Evolutionary conservation across 2,797 vertebrate species (phyloP).

Genomic region (Clarias fuscus): DNA sequence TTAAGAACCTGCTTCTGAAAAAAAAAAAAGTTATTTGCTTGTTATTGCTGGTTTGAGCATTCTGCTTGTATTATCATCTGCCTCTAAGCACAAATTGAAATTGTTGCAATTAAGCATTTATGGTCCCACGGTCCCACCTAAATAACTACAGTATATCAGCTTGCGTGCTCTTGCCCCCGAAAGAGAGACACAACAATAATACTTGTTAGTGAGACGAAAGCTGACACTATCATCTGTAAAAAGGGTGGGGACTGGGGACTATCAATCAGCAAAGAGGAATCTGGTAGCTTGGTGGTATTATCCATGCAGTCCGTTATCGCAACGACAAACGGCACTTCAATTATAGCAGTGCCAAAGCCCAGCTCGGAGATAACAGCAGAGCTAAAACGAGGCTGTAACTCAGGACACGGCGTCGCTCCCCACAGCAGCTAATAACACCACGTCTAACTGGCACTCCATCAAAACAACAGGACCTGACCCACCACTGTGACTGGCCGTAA

Average conservation of each 20-base stretch:
- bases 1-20: neutral
- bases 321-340: constrained; percentile 56
- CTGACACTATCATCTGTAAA: constrained; percentile 38
- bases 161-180: neutral
- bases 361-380: constrained; percentile 60
- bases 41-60: constrained; percentile 11
- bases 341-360: constrained; percentile 57
- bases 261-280: constrained; percentile 62
- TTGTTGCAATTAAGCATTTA: constrained; percentile 34
- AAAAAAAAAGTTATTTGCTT: neutral
- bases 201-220: constrained; percentile 32
- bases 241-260: constrained; percentile 45
- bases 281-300: constrained; percentile 55
- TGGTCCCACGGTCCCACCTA: constrained; percentile 12
- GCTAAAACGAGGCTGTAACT: constrained; percentile 55
- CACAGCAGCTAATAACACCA: constrained; percentile 59
- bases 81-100: constrained; percentile 43
- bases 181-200: constrained; percentile 18
- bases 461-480: constrained; percentile 53
- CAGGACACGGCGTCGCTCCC: constrained; percentile 42
- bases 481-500: constrained; percentile 45
- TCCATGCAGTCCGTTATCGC: constrained; percentile 58
- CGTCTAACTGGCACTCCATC: constrained; percentile 56
- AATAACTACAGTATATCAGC: constrained; percentile 34
- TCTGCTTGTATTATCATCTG: constrained; percentile 59